These are phyloP conservation scores for Azemiops feae DNA, from an alignment of 2,113 vertebrate genomes.

Conservation along the genomic window DNA sequence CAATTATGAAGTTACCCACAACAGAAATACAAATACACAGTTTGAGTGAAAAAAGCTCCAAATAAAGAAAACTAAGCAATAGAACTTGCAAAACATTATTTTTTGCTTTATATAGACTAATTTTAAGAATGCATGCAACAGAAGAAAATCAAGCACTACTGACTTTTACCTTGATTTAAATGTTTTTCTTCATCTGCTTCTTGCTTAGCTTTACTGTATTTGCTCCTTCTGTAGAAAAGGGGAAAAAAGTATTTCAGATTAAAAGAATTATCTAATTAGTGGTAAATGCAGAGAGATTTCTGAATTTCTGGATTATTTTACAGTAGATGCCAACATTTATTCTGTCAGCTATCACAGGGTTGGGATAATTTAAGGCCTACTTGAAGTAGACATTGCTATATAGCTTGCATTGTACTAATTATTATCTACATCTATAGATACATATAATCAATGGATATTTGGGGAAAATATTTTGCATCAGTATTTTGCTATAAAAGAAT, in stretches of 20 bases:
- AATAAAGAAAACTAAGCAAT: constrained; percentile 15
- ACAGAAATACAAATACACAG: background rate
- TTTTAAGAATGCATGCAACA: constrained; percentile 5
- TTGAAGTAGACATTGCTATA: background rate
- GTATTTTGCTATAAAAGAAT: background rate
- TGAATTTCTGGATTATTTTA: constrained; percentile 38
- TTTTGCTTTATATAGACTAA: background rate
- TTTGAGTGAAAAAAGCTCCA: background rate
- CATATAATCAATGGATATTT: background rate
- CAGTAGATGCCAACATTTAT: background rate
- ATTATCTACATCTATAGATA: background rate
- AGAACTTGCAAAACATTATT: background rate
- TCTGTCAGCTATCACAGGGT: constrained; percentile 4
- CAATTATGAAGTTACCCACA: background rate
- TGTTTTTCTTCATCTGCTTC: constrained; percentile 96
- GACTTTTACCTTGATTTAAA: constrained; percentile 87
- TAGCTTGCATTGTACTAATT: background rate
- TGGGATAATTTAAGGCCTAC: constrained; percentile 13
- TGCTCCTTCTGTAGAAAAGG: constrained; percentile 82
- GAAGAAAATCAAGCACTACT: constrained; percentile 18
- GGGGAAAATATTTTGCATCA: background rate
- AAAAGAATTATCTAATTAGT: background rate
- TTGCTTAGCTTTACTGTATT: constrained; percentile 96
- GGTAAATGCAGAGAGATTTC: constrained; percentile 30
- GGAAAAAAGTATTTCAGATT: constrained; percentile 35